phyloP scores from a whole-genome alignment of 2,888 invertebrate genomes.

The Lepidocyrtoides sp. region DNA sequence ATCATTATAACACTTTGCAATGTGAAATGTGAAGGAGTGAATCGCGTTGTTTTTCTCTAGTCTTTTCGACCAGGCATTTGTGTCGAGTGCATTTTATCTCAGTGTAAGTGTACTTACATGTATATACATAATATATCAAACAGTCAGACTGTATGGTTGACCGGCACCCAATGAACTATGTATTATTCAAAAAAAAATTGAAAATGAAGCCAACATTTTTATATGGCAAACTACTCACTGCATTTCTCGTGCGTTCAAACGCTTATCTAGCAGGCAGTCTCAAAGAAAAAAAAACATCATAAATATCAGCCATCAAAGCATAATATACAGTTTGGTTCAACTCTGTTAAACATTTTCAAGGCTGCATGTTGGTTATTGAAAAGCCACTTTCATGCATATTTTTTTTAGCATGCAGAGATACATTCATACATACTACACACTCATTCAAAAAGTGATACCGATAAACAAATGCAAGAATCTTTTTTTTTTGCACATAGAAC shows the following conservation, averaged over 20 bases:
- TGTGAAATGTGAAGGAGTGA: background rate
- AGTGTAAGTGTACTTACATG: too few species aligned
- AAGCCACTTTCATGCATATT: background rate
- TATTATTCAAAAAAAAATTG: background rate
- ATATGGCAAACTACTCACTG: background rate
- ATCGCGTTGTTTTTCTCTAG: background rate
- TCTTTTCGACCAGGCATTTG: background rate
- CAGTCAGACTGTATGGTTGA: conserved; percentile 50
- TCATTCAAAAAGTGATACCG: background rate
- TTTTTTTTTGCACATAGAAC: conserved; percentile 1
- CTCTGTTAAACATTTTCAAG: conserved; percentile 60
- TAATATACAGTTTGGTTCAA: conserved; percentile 38
- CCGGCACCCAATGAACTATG: conserved; percentile 64
- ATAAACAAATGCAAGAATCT: background rate
- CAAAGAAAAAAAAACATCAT: conserved; percentile 48
- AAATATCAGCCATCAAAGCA: conserved; percentile 62
- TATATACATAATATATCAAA: too few species aligned
- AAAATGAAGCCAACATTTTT: background rate
- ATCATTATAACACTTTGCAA: conserved; percentile 43
- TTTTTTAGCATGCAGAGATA: too few species aligned
- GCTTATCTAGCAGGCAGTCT: background rate
- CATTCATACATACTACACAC: too few species aligned
- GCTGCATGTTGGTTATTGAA: background rate
- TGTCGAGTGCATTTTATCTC: too few species aligned
- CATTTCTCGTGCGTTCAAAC: background rate